Evolutionary conservation across 2,797 vertebrate species (phyloP).

Genomic region (Chelonia mydas): DNA sequence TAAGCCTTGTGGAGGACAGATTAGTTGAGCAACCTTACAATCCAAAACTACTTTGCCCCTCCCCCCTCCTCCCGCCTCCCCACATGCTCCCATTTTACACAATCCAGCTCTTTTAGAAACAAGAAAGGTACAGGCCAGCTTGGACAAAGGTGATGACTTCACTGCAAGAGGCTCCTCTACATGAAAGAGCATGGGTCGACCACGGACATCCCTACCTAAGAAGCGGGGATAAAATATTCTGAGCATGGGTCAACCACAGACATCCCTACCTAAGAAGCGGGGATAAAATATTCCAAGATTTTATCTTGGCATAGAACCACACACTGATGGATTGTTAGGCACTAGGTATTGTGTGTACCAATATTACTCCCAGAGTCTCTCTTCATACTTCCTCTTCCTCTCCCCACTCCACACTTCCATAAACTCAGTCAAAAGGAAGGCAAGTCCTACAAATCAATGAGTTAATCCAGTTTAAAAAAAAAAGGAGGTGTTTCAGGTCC

Average conservation of each 20-base stretch:
- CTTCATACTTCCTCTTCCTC: background rate
- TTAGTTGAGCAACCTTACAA: background rate
- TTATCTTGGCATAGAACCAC: background rate
- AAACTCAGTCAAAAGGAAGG: background rate
- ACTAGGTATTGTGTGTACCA: background rate
- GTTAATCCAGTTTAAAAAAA: background rate
- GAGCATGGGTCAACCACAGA: background rate
- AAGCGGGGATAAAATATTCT: background rate
- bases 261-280: background rate
- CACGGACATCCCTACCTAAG: background rate
- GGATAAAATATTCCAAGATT: background rate
- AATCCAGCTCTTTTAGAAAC: background rate
- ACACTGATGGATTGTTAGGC: background rate
- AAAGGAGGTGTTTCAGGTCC: background rate
- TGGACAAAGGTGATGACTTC: background rate
- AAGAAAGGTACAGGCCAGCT: background rate
- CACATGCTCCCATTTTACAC: background rate
- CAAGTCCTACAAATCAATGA: background rate
- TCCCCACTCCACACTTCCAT: background rate
- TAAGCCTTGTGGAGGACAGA: background rate
- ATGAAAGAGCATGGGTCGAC: background rate
- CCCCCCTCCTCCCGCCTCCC: accelerated
- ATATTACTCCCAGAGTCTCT: background rate
- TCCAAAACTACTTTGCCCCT: background rate
- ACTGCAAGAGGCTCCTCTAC: background rate